phyloP scores from a whole-genome alignment of 2,797 vertebrate species.

The Prionace glauca region DNA sequence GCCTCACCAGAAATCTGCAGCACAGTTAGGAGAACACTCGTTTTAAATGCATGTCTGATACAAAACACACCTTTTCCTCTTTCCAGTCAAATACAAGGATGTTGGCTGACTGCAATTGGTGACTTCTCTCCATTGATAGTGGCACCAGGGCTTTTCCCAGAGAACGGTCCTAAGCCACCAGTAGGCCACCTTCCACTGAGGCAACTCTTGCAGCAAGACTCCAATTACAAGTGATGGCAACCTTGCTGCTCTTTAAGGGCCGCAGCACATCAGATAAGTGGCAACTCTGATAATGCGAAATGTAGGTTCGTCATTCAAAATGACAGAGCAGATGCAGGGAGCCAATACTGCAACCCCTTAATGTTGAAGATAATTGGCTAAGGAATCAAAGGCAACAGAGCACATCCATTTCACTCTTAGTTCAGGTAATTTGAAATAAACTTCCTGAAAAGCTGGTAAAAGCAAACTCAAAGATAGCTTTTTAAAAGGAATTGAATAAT shows the following conservation, averaged over 20 bases:
- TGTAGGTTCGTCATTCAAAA: background rate
- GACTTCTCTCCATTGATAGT: background rate
- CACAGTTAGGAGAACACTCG: too few relatives aligned
- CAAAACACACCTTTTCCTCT: background rate
- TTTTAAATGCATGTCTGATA: background rate
- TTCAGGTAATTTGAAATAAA: too few relatives aligned
- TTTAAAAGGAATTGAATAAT: too few relatives aligned
- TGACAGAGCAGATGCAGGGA: too few relatives aligned
- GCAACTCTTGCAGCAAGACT: background rate
- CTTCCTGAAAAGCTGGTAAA: too few relatives aligned
- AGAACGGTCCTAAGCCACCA: background rate
- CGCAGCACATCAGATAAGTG: background rate
- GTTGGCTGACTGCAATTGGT: background rate
- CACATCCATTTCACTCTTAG: too few relatives aligned
- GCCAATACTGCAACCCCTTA: too few relatives aligned
- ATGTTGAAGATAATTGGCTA: too few relatives aligned
- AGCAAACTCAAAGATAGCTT: too few relatives aligned
- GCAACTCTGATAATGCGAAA: background rate
- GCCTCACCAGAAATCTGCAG: too few relatives aligned
- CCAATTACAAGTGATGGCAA: background rate
- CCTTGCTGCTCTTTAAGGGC: background rate
- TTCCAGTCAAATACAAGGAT: background rate
- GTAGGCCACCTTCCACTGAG: background rate
- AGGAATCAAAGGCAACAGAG: too few relatives aligned
- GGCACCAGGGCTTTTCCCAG: background rate